Evolutionary conservation across 64 coral and sea anemone genomes (phyloP).

Genomic region (Dendronephthya gigantea): DNA sequence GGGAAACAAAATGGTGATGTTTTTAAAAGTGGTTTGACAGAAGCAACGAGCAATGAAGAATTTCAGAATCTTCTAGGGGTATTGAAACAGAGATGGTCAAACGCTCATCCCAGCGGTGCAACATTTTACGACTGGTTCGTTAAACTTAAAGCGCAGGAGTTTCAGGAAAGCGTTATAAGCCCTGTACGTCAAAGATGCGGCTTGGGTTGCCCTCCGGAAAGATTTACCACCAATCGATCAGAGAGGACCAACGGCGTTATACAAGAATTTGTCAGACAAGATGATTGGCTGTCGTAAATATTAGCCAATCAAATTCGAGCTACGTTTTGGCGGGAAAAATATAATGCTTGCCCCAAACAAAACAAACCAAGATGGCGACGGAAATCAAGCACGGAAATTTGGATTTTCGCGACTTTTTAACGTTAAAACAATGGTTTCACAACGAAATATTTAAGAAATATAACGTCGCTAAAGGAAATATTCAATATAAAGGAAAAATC

Average conservation of each 20-base stretch:
- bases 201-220: neutral
- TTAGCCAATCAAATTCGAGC: too few species aligned
- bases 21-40: constrained; percentile 39
- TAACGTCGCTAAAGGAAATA: too few species aligned
- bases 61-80: constrained; percentile 7
- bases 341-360: too few species aligned
- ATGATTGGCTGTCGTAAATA: too few species aligned
- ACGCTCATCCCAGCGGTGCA: constrained; percentile 7
- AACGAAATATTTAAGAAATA: too few species aligned
- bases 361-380: too few species aligned
- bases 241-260: neutral
- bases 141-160: constrained; percentile 19
- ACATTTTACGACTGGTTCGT: constrained; percentile 44
- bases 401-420: too few species aligned
- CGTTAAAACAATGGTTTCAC: too few species aligned
- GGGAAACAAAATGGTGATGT: constrained; percentile 18
- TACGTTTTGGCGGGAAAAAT: too few species aligned
- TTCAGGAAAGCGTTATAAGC: constrained; percentile 26
- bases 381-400: too few species aligned
- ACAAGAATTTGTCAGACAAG: neutral
- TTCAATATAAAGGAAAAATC: too few species aligned
- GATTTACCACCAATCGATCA: neutral
- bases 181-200: neutral
- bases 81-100: constrained; percentile 21
- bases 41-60: constrained; percentile 26